Conservation (phyloP, 2,888 invertebrate genomes). For the Fragum whitleyi region DNA sequence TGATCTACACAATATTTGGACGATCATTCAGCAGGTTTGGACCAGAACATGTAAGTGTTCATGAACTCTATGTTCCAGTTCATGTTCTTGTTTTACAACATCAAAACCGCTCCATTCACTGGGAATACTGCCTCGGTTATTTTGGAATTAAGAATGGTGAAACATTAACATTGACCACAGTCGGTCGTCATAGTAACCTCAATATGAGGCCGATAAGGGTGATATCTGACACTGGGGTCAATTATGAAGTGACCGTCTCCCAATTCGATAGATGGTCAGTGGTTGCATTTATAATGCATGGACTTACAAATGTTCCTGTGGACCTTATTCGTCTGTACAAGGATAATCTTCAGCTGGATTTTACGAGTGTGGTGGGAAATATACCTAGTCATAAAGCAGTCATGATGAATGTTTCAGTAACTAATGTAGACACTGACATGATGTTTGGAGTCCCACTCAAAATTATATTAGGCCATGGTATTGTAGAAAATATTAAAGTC, state of each 20-base stretch:
- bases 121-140: constrained; percentile 75
- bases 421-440: constrained; percentile 69
- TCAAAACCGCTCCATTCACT: constrained; percentile 67
- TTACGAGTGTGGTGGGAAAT: constrained; percentile 71
- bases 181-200: constrained; percentile 74
- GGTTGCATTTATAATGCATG: constrained; percentile 79
- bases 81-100: constrained; percentile 75
- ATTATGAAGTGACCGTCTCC: constrained; percentile 68
- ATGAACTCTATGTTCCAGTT: constrained; percentile 76
- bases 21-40: constrained; percentile 73
- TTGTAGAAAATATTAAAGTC: constrained; percentile 74
- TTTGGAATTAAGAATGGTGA: constrained; percentile 69
- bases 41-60: constrained; percentile 69
- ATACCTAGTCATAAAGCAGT: constrained; percentile 59
- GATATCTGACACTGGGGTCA: constrained; percentile 65
- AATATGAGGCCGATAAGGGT: constrained; percentile 70
- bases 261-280: constrained; percentile 80
- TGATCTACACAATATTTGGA: constrained; percentile 72
- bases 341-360: constrained; percentile 66
- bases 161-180: constrained; percentile 73
- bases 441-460: constrained; percentile 74
- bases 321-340: constrained; percentile 75
- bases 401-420: constrained; percentile 70
- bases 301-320: constrained; percentile 75
- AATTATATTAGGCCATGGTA: constrained; percentile 72